Base-by-base conservation (phyloP, 1,140 invertebrate genomes). In the Zaprionus gabonicus region DNA sequence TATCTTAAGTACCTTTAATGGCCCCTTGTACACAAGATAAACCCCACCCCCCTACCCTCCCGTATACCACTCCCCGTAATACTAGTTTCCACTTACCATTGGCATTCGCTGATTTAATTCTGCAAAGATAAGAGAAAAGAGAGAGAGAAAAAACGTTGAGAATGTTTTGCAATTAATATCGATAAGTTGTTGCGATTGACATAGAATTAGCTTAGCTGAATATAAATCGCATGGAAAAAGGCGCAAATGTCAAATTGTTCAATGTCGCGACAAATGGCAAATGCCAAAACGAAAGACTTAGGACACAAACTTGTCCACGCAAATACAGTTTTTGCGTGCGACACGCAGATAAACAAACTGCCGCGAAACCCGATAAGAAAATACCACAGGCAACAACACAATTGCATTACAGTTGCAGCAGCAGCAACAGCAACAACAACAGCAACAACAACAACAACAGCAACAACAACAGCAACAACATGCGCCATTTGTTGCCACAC, bases 61-160 rank as follows among this genome's bases (percentile, higher is more conserved):
- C 38, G 6, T n/a, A 3, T 6, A 15, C 41, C 15, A 9, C 6
- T 38, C n/a, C 41, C 41, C 41, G 1, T 23, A 25, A 7, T 27
- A 1, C 25, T 56, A 15, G 53, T 28, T 71, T 56, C 23, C 63
- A 91, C 91, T 91, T 91, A 92, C 91, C 91, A 81, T 92, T 92
- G 67, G 86, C 87, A 88, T 92, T 92, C 69, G 91, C 86, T 88
- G 91, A 92, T 92, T 92, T 92, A 83, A 92, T 91, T 92, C 91
- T 92, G 91, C 36, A 92, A 91, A 73, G 80, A 90, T 73, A 84
- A 80, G 55, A 71, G 72, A 34, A 34, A 31, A 41, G 53, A 46
- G 68, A 81, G 67, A 81, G 74, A 81, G 70, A 77, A 60, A 67
- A 67, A 80, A 77, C 69, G 57, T 44, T 46, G 28, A 66, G 65